Evolutionary conservation across 2,888 invertebrate genomes (phyloP), one percentile per base, ranked within the genome.

Genomic region (Cordilura impudica): DNA sequence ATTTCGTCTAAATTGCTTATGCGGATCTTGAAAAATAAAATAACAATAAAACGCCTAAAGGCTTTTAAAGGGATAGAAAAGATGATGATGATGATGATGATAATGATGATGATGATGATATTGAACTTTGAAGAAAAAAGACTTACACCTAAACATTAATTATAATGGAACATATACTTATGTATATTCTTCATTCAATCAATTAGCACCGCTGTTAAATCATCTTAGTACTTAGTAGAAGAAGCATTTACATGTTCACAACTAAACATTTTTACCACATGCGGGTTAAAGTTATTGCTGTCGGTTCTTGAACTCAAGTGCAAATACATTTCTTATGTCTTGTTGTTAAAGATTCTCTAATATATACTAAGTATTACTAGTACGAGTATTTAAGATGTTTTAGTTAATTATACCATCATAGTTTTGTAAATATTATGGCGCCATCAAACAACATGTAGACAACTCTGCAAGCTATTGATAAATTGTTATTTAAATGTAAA

Each of bases 171-270:
- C 14, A 23, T 29, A 51, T 12, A 12, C 12, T 31, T n/a, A 29
- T 12, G 31, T 7, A 14, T 31, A 31, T 71, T 51, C 8, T 51
- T 65, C 65, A 53, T 65, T 61, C 39, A 61, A 70, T 78, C 78
- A 78, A 78, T 78, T 78, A 78, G 60, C 70, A 65, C 58, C 65
- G 43, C 29, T 19, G 65, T 70, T 78, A 70, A n/a, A 74, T 74
- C 49, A 74, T 74, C 39, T 49, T 69, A 18, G 54, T 35, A 63
- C 43, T n/a, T n/a, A n/a, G n/a, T n/a, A n/a, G n/a, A n/a, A n/a
- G 19, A 66, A 12, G 26, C 6, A 26, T 26, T 26, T 26, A 26
- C 26, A n/a, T n/a, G 26, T 26, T 4, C 3, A 26, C 3, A 67
- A 47, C 29, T 67, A 56, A 60, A 75, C 21, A n/a, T 47, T 51